phyloP scores from a whole-genome alignment of 2,797 vertebrate genomes.

The Catharus ustulatus region DNA sequence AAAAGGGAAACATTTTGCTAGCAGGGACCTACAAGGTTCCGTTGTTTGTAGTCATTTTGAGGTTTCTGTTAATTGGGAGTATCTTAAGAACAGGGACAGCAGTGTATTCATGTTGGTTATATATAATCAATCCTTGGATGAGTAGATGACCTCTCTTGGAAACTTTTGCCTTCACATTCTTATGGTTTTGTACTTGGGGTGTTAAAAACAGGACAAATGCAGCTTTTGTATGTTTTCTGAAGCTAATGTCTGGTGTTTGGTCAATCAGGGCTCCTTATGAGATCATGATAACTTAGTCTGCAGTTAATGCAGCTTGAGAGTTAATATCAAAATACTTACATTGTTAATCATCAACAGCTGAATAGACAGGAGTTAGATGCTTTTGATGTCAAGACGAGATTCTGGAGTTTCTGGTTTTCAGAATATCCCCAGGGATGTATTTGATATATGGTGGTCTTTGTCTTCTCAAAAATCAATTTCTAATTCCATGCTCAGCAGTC shows the following conservation, averaged over 20 bases:
- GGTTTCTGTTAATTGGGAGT: background rate
- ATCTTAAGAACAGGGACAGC: background rate
- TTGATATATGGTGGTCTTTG: background rate
- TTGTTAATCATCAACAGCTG: slow-evolving; percentile 42
- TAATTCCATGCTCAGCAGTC: background rate
- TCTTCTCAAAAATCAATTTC: slow-evolving; percentile 15
- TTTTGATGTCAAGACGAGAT: slow-evolving; percentile 4
- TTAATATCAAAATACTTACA: background rate
- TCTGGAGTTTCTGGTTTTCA: slow-evolving; percentile 47
- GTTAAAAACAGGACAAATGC: background rate
- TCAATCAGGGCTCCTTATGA: background rate
- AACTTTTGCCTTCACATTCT: background rate
- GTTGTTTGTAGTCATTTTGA: background rate
- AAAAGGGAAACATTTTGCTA: background rate
- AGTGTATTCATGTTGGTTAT: background rate
- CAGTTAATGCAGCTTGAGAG: background rate
- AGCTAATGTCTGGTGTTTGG: background rate
- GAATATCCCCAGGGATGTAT: slow-evolving; percentile 14
- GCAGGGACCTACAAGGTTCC: background rate
- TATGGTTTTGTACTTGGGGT: background rate
- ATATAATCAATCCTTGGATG: background rate
- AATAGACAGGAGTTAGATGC: slow-evolving; percentile 8
- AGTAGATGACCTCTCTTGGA: background rate
- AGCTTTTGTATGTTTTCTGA: background rate
- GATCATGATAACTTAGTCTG: background rate